Conservation (phyloP, 2,888 invertebrate species). For the Amiota communis region DNA sequence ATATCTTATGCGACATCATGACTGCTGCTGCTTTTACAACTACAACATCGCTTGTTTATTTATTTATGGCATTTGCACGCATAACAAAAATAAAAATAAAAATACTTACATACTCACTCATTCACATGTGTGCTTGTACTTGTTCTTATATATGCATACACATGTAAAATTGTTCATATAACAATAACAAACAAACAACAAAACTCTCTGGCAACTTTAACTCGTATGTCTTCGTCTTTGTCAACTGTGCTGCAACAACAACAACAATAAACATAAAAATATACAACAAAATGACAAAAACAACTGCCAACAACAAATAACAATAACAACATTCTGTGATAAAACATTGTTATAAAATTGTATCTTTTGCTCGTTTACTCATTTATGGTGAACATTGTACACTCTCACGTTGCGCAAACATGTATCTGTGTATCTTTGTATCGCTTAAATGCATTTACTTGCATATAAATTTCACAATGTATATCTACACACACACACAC, state of each 20-base stretch:
- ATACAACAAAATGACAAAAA: too few species aligned
- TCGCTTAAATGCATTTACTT: constrained; percentile 66
- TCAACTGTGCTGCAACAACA: constrained; percentile 37
- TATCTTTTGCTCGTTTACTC: constrained; percentile 41
- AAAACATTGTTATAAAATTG: constrained; percentile 67
- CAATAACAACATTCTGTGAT: constrained; percentile 46
- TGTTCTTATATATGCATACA: constrained; percentile 23
- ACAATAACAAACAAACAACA: neutral
- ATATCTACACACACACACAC: constrained; percentile 46
- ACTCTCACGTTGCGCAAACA: constrained; percentile 66
- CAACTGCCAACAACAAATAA: constrained; percentile 40
- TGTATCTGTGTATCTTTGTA: constrained; percentile 53
- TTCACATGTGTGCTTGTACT: neutral
- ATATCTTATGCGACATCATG: neutral
- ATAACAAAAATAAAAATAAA: constrained; percentile 6
- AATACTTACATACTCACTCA: constrained; percentile 18
- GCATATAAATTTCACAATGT: constrained; percentile 55
- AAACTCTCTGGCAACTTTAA: constrained; percentile 38
- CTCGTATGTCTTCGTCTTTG: constrained; percentile 42
- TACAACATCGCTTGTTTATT: constrained; percentile 44
- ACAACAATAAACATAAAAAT: constrained; percentile 40
- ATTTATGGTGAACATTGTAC: constrained; percentile 32
- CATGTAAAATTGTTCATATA: constrained; percentile 31
- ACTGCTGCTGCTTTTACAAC: neutral
- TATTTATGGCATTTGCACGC: constrained; percentile 58